A percentile compares a stretch with the other conserved stretches of the same genome.
phyloP scores from a whole-genome alignment of 1,140 invertebrate genomes.

The Mizuhopecten yessoensis region DNA sequence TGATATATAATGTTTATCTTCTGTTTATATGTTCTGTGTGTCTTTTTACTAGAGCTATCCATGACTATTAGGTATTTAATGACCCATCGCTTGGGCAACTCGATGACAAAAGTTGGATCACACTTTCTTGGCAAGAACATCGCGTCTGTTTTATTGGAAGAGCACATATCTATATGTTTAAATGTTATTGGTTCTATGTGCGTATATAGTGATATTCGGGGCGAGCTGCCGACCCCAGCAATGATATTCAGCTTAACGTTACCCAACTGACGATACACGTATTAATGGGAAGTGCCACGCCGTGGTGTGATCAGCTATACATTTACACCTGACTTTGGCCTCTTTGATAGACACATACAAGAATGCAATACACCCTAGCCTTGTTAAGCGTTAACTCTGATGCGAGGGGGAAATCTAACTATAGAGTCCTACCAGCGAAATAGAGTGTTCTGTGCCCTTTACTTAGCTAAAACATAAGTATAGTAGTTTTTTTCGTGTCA shows the following conservation, averaged over 20 bases:
- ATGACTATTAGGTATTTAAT: neutral
- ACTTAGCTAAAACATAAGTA: neutral
- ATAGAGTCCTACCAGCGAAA: neutral
- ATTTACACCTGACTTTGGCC: neutral
- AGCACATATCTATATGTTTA: neutral
- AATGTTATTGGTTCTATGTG: neutral
- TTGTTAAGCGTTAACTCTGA: neutral
- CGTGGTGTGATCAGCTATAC: neutral
- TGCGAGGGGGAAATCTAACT: neutral
- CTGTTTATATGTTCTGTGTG: neutral
- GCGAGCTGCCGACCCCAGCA: neutral
- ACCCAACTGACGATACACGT: neutral
- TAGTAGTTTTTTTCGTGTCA: neutral
- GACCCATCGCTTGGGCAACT: neutral
- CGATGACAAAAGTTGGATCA: neutral
- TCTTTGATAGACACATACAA: conserved; percentile 1
- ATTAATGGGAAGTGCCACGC: conserved; percentile 16
- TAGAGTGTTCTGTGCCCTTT: neutral
- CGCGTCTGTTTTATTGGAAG: neutral
- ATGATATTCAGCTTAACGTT: neutral
- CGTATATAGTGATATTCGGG: neutral
- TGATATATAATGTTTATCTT: conserved; percentile 2
- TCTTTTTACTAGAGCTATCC: neutral
- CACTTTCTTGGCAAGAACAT: conserved; percentile 8
- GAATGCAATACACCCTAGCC: neutral